Evolutionary conservation across 2,888 invertebrate genomes (phyloP), one percentile per base, ranked within the genome.

Genomic region (Bellardia bayeri): DNA sequence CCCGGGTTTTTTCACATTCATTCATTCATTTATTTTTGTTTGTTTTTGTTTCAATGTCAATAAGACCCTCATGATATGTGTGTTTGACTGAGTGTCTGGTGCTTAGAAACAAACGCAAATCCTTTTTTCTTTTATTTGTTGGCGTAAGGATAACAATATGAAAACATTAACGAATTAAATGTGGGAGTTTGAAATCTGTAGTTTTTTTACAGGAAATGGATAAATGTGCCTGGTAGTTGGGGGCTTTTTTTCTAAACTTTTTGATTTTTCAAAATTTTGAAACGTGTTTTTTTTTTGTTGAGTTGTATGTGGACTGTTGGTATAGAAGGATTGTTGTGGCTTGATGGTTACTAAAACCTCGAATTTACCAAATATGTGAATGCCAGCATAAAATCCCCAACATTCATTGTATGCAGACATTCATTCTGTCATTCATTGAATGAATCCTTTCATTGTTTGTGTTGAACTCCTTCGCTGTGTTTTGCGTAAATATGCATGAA

Each of bases 41-140:
- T 69, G 68, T 75, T 82, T 69, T 63, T 40, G 42, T 82, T 74
- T 61, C 49, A 84, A 56, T 87, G 85, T 85, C 82, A 87, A 82
- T 85, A 82, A 79, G 82, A 87, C 85, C 85, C 85, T 51, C 54
- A 87, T 87, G 85, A 85, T 64, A 76, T 75, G 75, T 81, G 30
- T 63, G 49, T 56, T 6, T 23, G 45, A 7, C 37, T 23, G 45
- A 0, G 45, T 23, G 9, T 56, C 7, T 56, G 74, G 49, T 23
- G 74, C 42, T 80, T 80, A 63, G 69, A 69, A 69, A 23, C 69
- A 63, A 75, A 80, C 33, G 54, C 63, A 54, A 74, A 68, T 69
- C 61, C 49, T 80, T 61, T 51, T 63, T 63, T 54, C 42, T 2
- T n/a, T 64, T 16, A 42, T 16, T 11, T 45, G 71, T 83, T 23